Base-by-base conservation (phyloP, 1,140 invertebrate genomes). In the Drosophila parvula region DNA sequence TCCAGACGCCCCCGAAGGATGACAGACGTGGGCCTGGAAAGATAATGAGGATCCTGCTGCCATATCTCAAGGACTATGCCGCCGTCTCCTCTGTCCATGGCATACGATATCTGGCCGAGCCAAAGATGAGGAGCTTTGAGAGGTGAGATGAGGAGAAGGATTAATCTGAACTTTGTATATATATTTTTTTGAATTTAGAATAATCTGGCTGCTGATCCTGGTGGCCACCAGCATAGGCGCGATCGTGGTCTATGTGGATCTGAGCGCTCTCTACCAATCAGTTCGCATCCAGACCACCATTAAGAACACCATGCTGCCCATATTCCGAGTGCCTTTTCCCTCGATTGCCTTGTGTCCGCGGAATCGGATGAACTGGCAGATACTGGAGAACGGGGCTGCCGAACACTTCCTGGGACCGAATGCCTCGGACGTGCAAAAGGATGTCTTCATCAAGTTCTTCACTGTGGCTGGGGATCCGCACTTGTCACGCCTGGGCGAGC, bases 151-250 rank as follows among this genome's bases (percentile, higher is more conserved):
- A 22, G 22, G 22, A 2, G 16, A 22, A 44, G 2, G 11, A 51
- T 16, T 0, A 18, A 34, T 14, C 12, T 14, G 10, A 12, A 41
- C 1, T 30, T 51, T 30, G 9, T n/a, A 27, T 4, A 28, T 32
- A 10, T 12, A 6, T 16, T 22, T 9, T 60, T 41, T 4, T n/a
- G 9, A 3, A 3, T 2, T 18, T 14, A 91, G 90, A 55, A 34
- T 85, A 3, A 81, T 89, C 8, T 91, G 90, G 90, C 43, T 90
- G 3, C 16, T 91, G 12, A 81, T 91, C 12, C 10, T 91, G 43
- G 11, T 90, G 11, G 48, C 51, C 57, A 91, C 90, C 8, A 74
- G 53, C 43, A 68, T 80, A 3, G 65, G 81, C 16, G 79, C 83
- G 45, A 59, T 56, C 5, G 41, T 80, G 34, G 81, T 91, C 14